Percentiles rank a stretch among this genome's conserved stretches.
phyloP scores from a whole-genome alignment of 2,888 invertebrate species.

The Chloroclystis v-ata region DNA sequence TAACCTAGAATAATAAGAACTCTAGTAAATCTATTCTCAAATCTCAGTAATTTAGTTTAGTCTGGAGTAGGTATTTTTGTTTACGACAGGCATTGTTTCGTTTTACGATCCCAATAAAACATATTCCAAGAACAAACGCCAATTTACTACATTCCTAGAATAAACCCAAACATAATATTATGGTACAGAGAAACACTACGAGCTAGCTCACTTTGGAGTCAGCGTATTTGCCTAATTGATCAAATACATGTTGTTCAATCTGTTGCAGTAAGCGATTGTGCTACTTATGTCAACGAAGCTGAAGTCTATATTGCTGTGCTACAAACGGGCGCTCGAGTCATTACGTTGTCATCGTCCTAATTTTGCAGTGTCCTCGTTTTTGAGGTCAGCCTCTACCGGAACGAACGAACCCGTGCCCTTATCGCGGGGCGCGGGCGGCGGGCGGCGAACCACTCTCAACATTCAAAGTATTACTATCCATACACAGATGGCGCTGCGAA shows the following conservation, averaged over 20 bases:
- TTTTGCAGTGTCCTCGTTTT: constrained; percentile 84
- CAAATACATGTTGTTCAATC: constrained; percentile 73
- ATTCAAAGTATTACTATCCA: constrained; percentile 46
- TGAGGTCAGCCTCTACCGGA: constrained; percentile 81
- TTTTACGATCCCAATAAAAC: constrained; percentile 19
- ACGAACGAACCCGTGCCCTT: constrained; percentile 79
- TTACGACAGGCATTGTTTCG: constrained; percentile 8
- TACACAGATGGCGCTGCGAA: constrained; percentile 58
- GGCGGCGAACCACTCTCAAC: constrained; percentile 36
- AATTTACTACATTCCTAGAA: constrained; percentile 39
- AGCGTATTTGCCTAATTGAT: constrained; percentile 78
- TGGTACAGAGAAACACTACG: constrained; percentile 64
- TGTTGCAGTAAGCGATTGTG: constrained; percentile 32
- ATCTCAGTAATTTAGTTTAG: neutral
- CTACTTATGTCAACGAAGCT: constrained; percentile 35
- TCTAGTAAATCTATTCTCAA: constrained; percentile 1
- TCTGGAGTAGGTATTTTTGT: constrained; percentile 6
- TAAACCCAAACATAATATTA: constrained; percentile 55
- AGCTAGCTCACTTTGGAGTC: constrained; percentile 68
- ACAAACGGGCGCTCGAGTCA: constrained; percentile 60
- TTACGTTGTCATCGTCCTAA: constrained; percentile 78
- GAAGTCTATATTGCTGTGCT: constrained; percentile 53
- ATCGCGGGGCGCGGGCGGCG: constrained; percentile 56
- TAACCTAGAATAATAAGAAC: too few relatives aligned
- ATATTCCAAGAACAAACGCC: constrained; percentile 13